Conservation (phyloP, 2,797 vertebrate species). For the Antrozous pallidus region DNA sequence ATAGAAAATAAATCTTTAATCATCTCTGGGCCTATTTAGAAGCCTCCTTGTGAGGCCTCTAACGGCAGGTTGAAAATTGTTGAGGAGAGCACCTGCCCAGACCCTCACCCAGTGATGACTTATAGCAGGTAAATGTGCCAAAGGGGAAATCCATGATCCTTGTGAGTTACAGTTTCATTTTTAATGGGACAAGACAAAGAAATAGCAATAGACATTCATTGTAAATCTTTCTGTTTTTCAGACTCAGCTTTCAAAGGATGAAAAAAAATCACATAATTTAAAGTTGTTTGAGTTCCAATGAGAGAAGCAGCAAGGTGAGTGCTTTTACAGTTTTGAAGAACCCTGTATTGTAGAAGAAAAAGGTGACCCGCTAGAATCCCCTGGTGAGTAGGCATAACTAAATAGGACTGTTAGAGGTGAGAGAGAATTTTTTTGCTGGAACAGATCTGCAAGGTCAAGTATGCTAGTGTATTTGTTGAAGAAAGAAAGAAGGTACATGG, state of each 20-base stretch:
- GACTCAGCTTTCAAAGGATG: conserved; percentile 44
- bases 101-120: conserved; percentile 38
- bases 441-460: neutral
- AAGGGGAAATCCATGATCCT: conserved; percentile 65
- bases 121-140: conserved; percentile 63
- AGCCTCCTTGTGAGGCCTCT: conserved; percentile 51
- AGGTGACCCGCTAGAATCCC: neutral
- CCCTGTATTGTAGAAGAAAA: neutral
- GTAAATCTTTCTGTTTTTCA: conserved; percentile 73
- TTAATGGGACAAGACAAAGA: conserved; percentile 65
- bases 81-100: conserved; percentile 56
- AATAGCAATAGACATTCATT: conserved; percentile 60
- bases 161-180: conserved; percentile 70
- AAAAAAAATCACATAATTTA: conserved; percentile 66
- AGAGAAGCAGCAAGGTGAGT: neutral
- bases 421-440: neutral
- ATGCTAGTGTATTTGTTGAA: neutral
- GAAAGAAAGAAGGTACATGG: neutral
- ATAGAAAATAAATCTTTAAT: conserved; percentile 64
- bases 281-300: conserved; percentile 41
- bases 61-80: conserved; percentile 52
- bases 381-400: neutral
- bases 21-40: conserved; percentile 49
- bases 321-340: neutral
- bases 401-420: neutral